Conservation (phyloP, 2,888 invertebrate genomes). For the Theretra japonica region DNA sequence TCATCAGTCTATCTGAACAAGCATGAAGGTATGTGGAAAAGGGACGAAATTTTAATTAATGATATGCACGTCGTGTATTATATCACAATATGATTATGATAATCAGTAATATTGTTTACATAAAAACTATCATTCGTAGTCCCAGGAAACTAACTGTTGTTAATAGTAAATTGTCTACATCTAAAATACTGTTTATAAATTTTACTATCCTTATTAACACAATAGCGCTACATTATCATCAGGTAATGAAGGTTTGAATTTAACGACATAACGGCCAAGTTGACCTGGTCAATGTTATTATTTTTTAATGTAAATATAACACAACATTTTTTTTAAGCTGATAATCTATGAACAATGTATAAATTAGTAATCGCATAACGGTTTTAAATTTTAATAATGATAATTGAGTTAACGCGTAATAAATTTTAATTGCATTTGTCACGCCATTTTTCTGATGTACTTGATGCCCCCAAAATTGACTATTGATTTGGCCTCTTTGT, state of each 20-base stretch:
- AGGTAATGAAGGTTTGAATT: conserved; percentile 4
- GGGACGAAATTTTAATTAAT: too few species aligned
- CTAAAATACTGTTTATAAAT: too few species aligned
- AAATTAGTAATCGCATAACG: neutral
- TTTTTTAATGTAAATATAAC: neutral
- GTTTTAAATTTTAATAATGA: neutral
- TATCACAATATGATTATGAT: too few species aligned
- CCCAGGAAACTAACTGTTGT: too few species aligned
- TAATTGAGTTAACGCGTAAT: neutral
- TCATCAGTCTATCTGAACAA: neutral
- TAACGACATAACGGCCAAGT: conserved; percentile 12
- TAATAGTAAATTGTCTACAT: too few species aligned
- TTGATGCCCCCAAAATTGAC: neutral
- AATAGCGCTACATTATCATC: too few species aligned
- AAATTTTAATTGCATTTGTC: neutral
- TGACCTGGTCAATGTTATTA: neutral
- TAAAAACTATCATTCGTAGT: too few species aligned
- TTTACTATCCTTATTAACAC: too few species aligned
- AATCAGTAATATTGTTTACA: too few species aligned
- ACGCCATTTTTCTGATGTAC: neutral
- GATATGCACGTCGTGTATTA: too few species aligned
- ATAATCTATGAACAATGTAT: conserved; percentile 3
- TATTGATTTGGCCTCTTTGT: neutral
- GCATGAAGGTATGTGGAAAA: neutral
- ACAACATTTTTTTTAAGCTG: neutral